Evolutionary conservation across 2,113 vertebrate species (phyloP).

Genomic region (Malurus cyaneus): DNA sequence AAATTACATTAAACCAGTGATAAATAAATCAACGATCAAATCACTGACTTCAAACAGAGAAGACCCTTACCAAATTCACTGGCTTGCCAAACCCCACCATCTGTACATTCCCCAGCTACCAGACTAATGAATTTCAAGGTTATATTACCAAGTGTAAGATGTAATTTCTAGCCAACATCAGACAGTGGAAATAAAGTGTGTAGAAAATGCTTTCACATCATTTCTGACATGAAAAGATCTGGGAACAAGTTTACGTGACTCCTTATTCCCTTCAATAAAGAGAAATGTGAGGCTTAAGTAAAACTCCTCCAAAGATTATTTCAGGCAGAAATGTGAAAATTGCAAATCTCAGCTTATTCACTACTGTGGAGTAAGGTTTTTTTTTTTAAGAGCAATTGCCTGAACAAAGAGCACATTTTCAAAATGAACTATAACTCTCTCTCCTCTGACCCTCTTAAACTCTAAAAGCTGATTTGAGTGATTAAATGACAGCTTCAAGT

Average conservation of each 20-base stretch:
- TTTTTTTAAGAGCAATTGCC: neutral
- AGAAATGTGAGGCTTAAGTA: neutral
- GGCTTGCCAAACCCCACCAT: slow-evolving; percentile 48
- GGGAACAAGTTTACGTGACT: neutral
- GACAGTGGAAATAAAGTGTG: neutral
- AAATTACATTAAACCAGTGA: slow-evolving; percentile 21
- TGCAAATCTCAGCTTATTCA: neutral
- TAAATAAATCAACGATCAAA: slow-evolving; percentile 46
- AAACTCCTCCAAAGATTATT: neutral
- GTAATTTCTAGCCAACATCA: neutral
- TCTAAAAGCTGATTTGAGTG: slow-evolving; percentile 11
- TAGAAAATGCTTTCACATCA: neutral
- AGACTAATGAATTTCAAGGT: slow-evolving; percentile 41
- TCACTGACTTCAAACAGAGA: slow-evolving; percentile 53
- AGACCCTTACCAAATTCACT: slow-evolving; percentile 33
- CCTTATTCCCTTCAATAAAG: neutral
- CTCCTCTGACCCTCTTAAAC: neutral
- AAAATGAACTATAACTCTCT: neutral
- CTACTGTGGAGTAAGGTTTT: neutral
- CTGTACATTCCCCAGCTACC: slow-evolving; percentile 11
- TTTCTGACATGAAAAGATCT: neutral
- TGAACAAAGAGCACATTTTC: slow-evolving; percentile 14
- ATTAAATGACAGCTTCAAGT: slow-evolving; percentile 34
- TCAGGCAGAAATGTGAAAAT: neutral
- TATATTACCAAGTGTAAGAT: neutral